Base-by-base conservation (phyloP, 2,888 invertebrate genomes). In the Tuberolachnus salignus region DNA sequence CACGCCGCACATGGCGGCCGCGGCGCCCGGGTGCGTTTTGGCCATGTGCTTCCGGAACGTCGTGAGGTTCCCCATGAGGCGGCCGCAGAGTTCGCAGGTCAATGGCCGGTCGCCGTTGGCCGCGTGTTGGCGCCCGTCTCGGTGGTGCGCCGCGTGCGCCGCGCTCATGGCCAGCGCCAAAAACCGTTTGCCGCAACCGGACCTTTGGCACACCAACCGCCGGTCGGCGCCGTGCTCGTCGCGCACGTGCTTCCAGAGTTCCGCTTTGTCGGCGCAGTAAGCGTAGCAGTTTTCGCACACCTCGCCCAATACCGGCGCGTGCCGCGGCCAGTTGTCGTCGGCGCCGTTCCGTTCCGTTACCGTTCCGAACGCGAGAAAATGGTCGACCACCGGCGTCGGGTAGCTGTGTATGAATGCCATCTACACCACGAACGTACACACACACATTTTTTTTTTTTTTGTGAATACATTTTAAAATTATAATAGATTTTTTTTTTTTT, bases 11-110 rank as follows among this genome's bases (percentile, higher is more conserved):
- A 21, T 8, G 34, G 69, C 69, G 14, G 34, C 69, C 14, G 9
- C 9, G 14, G 69, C 53, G 6, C 53, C 53, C 14, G 53, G 53
- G 42, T 69, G 69, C 34, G 8, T 34, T 23, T 8, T 16, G 42
- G 1, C 42, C 42, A 69, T n/a, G 53, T 69, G 69, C 53, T 21
- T 69, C 6, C 19, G 14, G 53, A 42, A 53, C 9, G 34, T 19
- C 9, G 34, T 11, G 13, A 9, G 34, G 53, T 10, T 21, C 0
- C 0, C 1, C 26, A 19, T 42, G 16, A 53, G 69, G 34, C 13
- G 53, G 9, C 69, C 69, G 42, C 69, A 69, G 14, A 69, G 53
- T 34, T 69, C 69, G 53, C 69, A 69, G 11, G 69, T 53, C 19
- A 53, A 53, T 19, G 69, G 53, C 10, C 16, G 14, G 21, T 9